These are phyloP conservation scores for Paraplagusia blochii DNA, from an alignment of 2,113 vertebrate species.

Conservation along the genomic window DNA sequence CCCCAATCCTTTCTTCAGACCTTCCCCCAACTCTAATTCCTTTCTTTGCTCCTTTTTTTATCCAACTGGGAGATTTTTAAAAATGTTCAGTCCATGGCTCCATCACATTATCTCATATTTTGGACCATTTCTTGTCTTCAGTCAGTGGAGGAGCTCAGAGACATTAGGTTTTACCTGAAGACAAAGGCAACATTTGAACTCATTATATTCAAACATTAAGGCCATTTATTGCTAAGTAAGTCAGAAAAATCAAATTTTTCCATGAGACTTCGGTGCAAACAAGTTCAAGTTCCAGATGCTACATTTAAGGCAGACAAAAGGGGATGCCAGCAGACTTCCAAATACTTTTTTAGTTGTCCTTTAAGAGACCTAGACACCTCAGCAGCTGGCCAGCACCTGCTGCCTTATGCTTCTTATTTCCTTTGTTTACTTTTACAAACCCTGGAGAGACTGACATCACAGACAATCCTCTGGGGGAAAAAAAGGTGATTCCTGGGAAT, in stretches of 20 bases:
- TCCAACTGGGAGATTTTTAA: slow-evolving; percentile 53
- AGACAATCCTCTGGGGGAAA: slow-evolving; percentile 37
- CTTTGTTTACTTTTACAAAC: slow-evolving; percentile 64
- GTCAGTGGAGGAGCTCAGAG: not conserved
- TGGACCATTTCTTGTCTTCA: slow-evolving; percentile 18
- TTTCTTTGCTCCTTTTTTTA: slow-evolving; percentile 59
- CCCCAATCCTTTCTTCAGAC: slow-evolving; percentile 4
- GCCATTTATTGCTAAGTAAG: slow-evolving; percentile 1
- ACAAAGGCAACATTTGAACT: slow-evolving; percentile 15
- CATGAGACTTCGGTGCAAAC: slow-evolving; percentile 14
- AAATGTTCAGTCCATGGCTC: slow-evolving; percentile 39
- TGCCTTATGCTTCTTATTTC: slow-evolving; percentile 61
- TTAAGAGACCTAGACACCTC: slow-evolving; percentile 46
- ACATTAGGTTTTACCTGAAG: not conserved
- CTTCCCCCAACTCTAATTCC: slow-evolving; percentile 28
- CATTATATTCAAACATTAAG: not conserved
- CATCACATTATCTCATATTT: slow-evolving; percentile 65
- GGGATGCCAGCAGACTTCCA: slow-evolving; percentile 16
- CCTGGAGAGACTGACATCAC: slow-evolving; percentile 69
- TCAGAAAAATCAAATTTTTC: not conserved
- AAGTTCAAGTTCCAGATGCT: slow-evolving; percentile 33
- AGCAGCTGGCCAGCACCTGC: slow-evolving; percentile 71
- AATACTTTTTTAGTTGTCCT: slow-evolving; percentile 31
- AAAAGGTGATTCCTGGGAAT: slow-evolving; percentile 45
- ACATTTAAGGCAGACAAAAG: slow-evolving; percentile 10